Evolutionary conservation across 1,140 invertebrate genomes (phyloP), one percentile per base, ranked within the genome.

Genomic region (Ostrea denselamellosa): DNA sequence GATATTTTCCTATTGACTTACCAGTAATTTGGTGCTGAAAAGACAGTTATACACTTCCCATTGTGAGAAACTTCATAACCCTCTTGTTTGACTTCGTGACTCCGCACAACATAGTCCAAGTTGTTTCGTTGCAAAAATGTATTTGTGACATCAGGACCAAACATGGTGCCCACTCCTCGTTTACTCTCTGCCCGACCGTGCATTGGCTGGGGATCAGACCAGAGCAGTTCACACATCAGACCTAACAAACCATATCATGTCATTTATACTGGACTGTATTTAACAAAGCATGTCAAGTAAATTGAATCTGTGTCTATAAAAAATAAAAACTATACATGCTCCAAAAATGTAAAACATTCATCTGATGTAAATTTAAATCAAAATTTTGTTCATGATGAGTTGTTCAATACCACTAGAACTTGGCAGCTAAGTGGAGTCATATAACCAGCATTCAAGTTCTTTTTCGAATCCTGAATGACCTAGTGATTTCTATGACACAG

Each of bases 11-110:
- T n/a, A n/a, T n/a, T n/a, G n/a, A 86, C 95, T 95, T 95, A 98
- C 98, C 99, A 99, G 96, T 99, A 99, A 95, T 99, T 99, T 88
- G 99, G 99, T 89, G 99, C 99, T 28, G 98, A 99, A 89, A 95
- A 95, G 53, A 95, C 94, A 56, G 95, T 95, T 87, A 95, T 94
- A 90, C 95, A 95, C 89, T 95, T 94, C 51, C 98, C 98, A 94
- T 98, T 96, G 94, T 99, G 99, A 12, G 97, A 97, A 25, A 98
- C 95, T 95, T 99, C 98, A 93, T 99, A 99, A 7, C 99, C 99
- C 71, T 98, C 97, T 92, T 97, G 97, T 95, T 99, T 99, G 5
- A 99, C 99, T 95, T 99, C 99, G 95, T 99, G 99, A 95, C 98
- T 99, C 89, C 99, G 96, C 85, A 99, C 97, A 88, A 99, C 96